These are phyloP conservation scores for Microchrysa polita DNA, from an alignment of 2,888 invertebrate species.

Conservation along the genomic window DNA sequence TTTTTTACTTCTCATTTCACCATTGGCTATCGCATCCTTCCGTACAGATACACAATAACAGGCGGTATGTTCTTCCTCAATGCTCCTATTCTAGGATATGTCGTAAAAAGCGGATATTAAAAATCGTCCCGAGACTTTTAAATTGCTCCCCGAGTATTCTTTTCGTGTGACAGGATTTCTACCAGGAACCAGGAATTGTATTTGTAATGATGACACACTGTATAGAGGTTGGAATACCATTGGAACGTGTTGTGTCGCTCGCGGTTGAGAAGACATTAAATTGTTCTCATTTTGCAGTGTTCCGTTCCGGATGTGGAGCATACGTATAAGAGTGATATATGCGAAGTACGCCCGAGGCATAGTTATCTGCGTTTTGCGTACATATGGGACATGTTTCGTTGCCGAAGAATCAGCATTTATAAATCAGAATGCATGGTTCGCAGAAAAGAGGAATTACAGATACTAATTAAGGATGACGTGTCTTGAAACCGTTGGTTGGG, in stretches of 20 bases:
- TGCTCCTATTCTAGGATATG: background rate
- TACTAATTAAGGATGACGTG: too few relatives aligned
- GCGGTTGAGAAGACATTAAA: background rate
- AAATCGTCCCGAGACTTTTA: background rate
- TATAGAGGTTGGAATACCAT: too few relatives aligned
- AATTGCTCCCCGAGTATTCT: background rate
- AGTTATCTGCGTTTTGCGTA: background rate
- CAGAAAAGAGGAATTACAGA: too few relatives aligned
- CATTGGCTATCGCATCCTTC: background rate
- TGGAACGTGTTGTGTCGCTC: background rate
- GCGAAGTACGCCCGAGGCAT: background rate
- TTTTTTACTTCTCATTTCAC: background rate
- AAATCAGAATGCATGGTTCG: too few relatives aligned
- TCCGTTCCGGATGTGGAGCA: background rate
- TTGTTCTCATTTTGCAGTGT: slow-evolving; percentile 5
- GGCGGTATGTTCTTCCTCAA: background rate
- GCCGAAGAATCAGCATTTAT: too few relatives aligned
- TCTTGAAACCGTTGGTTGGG: too few relatives aligned
- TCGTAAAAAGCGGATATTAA: slow-evolving; percentile 8
- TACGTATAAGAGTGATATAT: background rate
- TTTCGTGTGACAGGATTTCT: too few relatives aligned
- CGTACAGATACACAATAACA: too few relatives aligned
- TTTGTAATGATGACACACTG: too few relatives aligned
- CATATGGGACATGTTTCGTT: too few relatives aligned
- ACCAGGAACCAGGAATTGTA: too few relatives aligned